Evolutionary conservation across 2,113 vertebrate species (phyloP).

Genomic region (Rhegmatorhina hoffmannsi): DNA sequence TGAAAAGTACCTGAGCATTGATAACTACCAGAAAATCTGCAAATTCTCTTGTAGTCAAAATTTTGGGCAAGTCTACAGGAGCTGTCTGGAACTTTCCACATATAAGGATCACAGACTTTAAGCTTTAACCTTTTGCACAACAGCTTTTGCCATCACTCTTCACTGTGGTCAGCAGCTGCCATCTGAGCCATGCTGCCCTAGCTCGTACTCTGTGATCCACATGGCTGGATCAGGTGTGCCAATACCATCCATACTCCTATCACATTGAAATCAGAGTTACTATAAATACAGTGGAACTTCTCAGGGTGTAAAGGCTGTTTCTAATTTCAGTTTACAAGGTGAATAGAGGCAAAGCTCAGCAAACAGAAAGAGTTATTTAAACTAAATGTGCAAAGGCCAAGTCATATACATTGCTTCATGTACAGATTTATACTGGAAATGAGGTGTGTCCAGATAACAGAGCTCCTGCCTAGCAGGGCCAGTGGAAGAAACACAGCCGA

Average conservation of each 20-base stretch:
- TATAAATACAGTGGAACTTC: neutral
- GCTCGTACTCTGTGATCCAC: neutral
- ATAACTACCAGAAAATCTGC: neutral
- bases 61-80: neutral
- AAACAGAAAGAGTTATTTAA: neutral
- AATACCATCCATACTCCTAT: neutral
- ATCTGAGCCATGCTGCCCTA: neutral
- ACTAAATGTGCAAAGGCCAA: neutral
- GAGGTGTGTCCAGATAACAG: neutral
- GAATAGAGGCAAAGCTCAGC: neutral
- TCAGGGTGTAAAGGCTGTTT: neutral
- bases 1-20: neutral
- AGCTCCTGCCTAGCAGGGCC: neutral
- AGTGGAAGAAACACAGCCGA: neutral
- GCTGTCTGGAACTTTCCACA: neutral
- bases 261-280: neutral
- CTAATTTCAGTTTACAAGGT: neutral
- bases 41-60: neutral
- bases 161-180: neutral
- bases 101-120: neutral
- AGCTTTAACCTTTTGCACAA: neutral
- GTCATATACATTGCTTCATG: neutral
- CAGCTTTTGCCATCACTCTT: neutral
- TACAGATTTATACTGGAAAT: neutral
- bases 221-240: accelerated